phyloP scores from a whole-genome alignment of 1,140 invertebrate species.

The Philotrypesis tridentata region DNA sequence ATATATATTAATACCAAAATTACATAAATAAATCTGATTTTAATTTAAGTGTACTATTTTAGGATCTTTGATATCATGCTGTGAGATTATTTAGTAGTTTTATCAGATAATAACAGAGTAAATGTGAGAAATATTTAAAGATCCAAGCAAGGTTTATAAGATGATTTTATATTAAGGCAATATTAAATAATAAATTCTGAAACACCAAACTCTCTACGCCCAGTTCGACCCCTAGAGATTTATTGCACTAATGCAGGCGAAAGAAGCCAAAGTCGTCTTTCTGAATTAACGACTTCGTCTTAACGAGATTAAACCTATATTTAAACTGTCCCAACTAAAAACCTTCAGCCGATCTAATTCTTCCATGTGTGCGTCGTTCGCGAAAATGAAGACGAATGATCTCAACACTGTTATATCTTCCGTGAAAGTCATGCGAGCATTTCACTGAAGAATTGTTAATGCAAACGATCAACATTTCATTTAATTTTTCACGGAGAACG shows the following conservation, averaged over 20 bases:
- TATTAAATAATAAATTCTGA: too few species aligned
- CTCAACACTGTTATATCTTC: background rate
- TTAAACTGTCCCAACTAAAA: background rate
- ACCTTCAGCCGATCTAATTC: background rate
- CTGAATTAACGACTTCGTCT: background rate
- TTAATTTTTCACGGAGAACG: background rate
- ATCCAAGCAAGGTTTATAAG: too few species aligned
- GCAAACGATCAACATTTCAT: background rate
- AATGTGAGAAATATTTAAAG: too few species aligned
- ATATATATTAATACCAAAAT: too few species aligned
- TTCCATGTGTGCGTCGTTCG: background rate
- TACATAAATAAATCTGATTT: too few species aligned
- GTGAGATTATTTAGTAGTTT: too few species aligned
- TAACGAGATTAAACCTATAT: conserved; percentile 13
- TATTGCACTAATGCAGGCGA: conserved; percentile 13
- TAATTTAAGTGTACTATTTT: too few species aligned
- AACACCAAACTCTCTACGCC: too few species aligned
- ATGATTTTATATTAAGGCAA: too few species aligned
- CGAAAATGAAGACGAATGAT: background rate
- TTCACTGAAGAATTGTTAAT: background rate
- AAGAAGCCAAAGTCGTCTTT: background rate
- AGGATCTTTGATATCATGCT: too few species aligned
- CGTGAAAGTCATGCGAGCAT: background rate
- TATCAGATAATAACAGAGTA: too few species aligned
- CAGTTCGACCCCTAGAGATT: background rate